Evolutionary conservation across 2,888 invertebrate genomes (phyloP).

Genomic region (Theristus sp.): DNA sequence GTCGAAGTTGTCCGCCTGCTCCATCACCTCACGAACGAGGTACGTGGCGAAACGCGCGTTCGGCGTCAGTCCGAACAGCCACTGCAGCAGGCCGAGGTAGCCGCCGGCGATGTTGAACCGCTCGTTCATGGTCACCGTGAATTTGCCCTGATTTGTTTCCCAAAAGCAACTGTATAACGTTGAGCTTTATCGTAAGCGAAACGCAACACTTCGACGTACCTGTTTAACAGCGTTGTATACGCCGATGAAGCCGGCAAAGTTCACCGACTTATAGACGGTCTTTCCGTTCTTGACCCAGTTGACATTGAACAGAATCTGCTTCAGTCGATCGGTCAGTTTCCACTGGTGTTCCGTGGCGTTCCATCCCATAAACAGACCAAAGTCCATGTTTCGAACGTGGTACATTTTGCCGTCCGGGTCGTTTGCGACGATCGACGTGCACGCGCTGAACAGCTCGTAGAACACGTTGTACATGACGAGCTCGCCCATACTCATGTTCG

Average conservation of each 20-base stretch:
- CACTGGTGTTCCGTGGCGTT: constrained; percentile 31
- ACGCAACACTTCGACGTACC: too few relatives aligned
- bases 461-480: constrained; percentile 41
- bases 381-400: constrained; percentile 42
- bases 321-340: constrained; percentile 19
- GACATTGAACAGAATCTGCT: constrained; percentile 33
- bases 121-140: constrained; percentile 29
- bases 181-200: too few relatives aligned
- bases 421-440: constrained; percentile 40
- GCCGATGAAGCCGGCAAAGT: constrained; percentile 41
- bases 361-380: constrained; percentile 42
- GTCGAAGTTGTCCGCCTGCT: constrained; percentile 31
- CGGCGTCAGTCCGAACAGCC: constrained; percentile 25
- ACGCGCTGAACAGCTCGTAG: constrained; percentile 42
- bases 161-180: too few relatives aligned
- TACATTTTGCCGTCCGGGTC: constrained; percentile 32
- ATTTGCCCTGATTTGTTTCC: too few relatives aligned
- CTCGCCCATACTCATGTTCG: constrained; percentile 31
- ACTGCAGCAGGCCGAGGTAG: constrained; percentile 34
- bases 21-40: constrained; percentile 37
- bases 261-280: constrained; percentile 36
- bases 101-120: constrained; percentile 39
- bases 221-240: constrained; percentile 36
- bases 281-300: constrained; percentile 30
- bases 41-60: constrained; percentile 27